Evolutionary conservation across 2,888 invertebrate species (phyloP).

Genomic region (Apamea anceps): DNA sequence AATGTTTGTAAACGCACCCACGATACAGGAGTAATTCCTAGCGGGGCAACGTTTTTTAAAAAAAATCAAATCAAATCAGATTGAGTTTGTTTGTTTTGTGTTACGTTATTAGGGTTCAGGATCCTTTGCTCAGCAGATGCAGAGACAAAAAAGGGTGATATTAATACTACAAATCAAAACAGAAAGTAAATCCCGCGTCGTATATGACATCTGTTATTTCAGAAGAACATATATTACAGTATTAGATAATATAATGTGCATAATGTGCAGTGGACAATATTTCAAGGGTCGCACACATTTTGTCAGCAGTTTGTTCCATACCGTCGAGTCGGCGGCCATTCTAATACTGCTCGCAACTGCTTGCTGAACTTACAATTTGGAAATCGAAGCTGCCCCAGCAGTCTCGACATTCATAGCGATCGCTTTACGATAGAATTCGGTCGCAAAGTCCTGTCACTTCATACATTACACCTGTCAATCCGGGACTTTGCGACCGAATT

Average conservation of each 20-base stretch:
- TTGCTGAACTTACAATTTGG: slow-evolving; percentile 15
- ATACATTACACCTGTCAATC: too few relatives aligned
- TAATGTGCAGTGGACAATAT: slow-evolving; percentile 72
- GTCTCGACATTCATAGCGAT: too few relatives aligned
- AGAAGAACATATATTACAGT: slow-evolving; percentile 37
- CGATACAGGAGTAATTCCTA: too few relatives aligned
- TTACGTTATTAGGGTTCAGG: too few relatives aligned
- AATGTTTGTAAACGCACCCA: too few relatives aligned
- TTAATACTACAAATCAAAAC: not conserved
- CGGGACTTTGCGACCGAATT: too few relatives aligned
- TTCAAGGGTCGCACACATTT: slow-evolving; percentile 76
- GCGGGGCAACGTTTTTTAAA: too few relatives aligned
- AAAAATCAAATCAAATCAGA: too few relatives aligned
- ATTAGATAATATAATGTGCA: slow-evolving; percentile 59
- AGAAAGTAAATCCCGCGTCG: not conserved
- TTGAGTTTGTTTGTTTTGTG: too few relatives aligned
- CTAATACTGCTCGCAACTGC: slow-evolving; percentile 56
- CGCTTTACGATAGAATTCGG: too few relatives aligned
- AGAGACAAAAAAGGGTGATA: not conserved
- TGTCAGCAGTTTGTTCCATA: slow-evolving; percentile 77
- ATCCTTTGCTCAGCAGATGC: not conserved
- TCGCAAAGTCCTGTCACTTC: too few relatives aligned
- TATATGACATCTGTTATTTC: slow-evolving; percentile 38
- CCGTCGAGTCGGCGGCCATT: slow-evolving; percentile 67
- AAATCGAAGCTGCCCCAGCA: too few relatives aligned